A percentile compares a stretch with the other conserved stretches of the same genome.
These are phyloP conservation scores for Oxycera nigricornis DNA, from an alignment of 2,888 invertebrate genomes.

Conservation along the genomic window DNA sequence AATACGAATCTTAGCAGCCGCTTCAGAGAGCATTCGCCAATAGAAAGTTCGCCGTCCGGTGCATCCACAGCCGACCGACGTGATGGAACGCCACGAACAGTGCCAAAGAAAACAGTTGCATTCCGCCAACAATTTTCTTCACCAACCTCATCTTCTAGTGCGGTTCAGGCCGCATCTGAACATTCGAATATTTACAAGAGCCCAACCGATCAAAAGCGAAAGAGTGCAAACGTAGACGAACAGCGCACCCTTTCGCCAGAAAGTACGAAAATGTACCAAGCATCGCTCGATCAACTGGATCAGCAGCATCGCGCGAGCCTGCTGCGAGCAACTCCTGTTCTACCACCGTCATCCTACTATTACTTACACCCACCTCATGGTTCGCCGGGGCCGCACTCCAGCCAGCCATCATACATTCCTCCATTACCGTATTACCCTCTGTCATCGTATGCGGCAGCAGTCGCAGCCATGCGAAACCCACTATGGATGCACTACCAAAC, in stretches of 20 bases:
- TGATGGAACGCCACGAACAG: conserved; percentile 58
- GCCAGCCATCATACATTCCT: conserved; percentile 60
- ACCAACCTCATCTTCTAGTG: conserved; percentile 53
- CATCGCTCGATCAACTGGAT: conserved; percentile 38
- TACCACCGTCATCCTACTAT: conserved; percentile 56
- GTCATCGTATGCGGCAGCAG: conserved; percentile 55
- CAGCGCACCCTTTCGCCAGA: conserved; percentile 38
- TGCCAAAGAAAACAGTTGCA: conserved; percentile 58
- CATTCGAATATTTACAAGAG: conserved; percentile 26
- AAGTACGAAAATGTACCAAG: conserved; percentile 41
- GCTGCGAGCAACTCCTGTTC: conserved; percentile 40
- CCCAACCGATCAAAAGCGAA: conserved; percentile 43
- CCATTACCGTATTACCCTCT: conserved; percentile 54
- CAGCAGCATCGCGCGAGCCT: conserved; percentile 16
- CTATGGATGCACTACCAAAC: conserved; percentile 65
- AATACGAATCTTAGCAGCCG: conserved; percentile 13
- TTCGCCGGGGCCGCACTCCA: conserved; percentile 53
- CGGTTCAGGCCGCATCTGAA: conserved; percentile 8
- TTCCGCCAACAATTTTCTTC: conserved; percentile 62
- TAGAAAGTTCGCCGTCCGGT: conserved; percentile 19
- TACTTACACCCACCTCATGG: conserved; percentile 60
- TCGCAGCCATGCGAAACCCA: conserved; percentile 63
- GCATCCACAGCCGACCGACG: conserved; percentile 45
- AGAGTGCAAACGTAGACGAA: conserved; percentile 30
- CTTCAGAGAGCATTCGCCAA: conserved; percentile 26